Evolutionary conservation across 2,113 vertebrate species (phyloP).

Genomic region (Thermophis baileyi): DNA sequence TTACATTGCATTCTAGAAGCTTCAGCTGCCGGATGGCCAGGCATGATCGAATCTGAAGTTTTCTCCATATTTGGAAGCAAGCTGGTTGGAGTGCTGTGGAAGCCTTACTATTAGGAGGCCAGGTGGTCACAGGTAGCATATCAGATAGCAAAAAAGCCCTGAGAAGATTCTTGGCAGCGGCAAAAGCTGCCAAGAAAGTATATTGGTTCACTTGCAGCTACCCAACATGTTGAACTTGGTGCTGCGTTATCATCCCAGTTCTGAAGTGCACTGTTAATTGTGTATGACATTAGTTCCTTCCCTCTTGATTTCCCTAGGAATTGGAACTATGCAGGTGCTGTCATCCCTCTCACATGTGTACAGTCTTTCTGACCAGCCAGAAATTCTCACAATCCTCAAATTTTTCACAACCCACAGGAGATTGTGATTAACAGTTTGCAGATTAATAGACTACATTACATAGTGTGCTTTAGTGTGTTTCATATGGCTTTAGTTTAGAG

Average conservation of each 20-base stretch:
- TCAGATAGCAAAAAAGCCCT: neutral
- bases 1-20: neutral
- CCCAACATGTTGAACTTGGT: neutral
- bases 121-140: neutral
- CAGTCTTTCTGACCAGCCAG: neutral
- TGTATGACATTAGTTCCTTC: neutral
- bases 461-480: neutral
- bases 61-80: neutral
- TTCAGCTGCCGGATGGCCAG: neutral
- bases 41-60: neutral
- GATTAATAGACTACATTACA: neutral
- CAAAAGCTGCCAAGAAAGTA: neutral
- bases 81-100: neutral
- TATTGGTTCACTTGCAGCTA: neutral
- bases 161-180: neutral
- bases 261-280: neutral
- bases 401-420: neutral
- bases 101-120: neutral
- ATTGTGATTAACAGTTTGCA: neutral
- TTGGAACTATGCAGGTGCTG: neutral
- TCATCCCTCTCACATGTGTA: neutral
- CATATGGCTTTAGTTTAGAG: neutral
- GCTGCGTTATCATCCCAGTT: neutral
- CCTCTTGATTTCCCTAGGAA: neutral
- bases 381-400: neutral